These are phyloP conservation scores for Podarcis muralis DNA, from an alignment of 2,113 vertebrate species.

Conservation along the genomic window DNA sequence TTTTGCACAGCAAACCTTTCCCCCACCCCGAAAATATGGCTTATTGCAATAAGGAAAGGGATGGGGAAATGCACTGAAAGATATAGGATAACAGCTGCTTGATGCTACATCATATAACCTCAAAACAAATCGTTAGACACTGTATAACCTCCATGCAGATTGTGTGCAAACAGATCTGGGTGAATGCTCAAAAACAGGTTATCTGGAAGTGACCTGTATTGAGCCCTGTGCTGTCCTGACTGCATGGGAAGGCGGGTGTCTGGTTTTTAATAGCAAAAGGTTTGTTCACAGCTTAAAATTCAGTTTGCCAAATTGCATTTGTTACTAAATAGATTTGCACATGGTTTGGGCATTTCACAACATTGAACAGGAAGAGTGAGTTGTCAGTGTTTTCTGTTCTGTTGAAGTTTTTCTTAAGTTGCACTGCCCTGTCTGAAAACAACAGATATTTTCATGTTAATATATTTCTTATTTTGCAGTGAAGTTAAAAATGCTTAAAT, in stretches of 20 bases:
- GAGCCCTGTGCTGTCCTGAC: neutral
- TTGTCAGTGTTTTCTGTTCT: neutral
- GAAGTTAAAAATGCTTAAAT: constrained; percentile 31
- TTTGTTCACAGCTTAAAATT: neutral
- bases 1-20: too few species aligned
- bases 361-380: neutral
- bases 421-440: constrained; percentile 16
- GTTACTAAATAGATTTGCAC: neutral
- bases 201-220: too few species aligned
- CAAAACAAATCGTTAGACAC: too few species aligned
- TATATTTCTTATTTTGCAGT: constrained; percentile 20
- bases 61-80: too few species aligned
- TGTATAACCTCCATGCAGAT: too few species aligned
- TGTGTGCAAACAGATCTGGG: too few species aligned
- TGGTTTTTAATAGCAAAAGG: neutral
- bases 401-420: constrained; percentile 24
- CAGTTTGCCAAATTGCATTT: constrained; percentile 28
- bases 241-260: too few species aligned
- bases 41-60: too few species aligned
- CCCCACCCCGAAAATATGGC: too few species aligned
- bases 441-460: constrained; percentile 43
- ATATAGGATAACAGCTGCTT: too few species aligned
- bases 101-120: too few species aligned
- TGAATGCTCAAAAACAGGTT: too few species aligned
- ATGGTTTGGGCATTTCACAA: neutral